A percentile compares a stretch with the other conserved stretches of the same genome.
Conservation (phyloP, 2,113 vertebrate genomes). For the Zosterops japonicus region DNA sequence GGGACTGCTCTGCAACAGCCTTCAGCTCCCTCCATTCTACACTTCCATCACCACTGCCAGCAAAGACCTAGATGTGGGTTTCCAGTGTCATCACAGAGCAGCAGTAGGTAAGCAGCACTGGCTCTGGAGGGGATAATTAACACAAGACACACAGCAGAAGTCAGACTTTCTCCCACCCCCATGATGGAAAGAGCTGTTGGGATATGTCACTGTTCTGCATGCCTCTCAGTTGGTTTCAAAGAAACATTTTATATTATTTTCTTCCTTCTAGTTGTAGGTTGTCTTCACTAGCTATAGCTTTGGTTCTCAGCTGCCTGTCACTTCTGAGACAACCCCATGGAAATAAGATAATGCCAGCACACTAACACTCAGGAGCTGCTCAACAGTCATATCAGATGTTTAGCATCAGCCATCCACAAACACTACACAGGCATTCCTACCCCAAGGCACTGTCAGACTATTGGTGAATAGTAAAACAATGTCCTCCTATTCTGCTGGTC, state of each 20-base stretch:
- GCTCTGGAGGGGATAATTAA: neutral
- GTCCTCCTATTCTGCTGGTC: neutral
- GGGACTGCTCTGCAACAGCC: neutral
- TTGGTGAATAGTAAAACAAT: neutral
- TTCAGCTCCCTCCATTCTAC: neutral
- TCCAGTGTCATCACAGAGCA: neutral
- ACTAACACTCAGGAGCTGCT: neutral
- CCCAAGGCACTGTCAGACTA: neutral
- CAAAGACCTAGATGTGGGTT: neutral
- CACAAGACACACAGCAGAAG: neutral
- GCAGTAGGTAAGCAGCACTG: neutral
- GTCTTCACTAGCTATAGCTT: neutral
- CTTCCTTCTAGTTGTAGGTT: neutral
- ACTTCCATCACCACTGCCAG: accelerated
- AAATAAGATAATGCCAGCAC: neutral
- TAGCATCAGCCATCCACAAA: neutral
- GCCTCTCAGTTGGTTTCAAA: neutral
- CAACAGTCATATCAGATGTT: neutral
- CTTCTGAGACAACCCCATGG: neutral
- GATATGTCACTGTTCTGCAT: neutral
- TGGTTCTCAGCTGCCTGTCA: neutral
- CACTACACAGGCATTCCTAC: neutral
- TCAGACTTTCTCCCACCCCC: neutral
- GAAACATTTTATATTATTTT: neutral
- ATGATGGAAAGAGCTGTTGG: neutral